Evolutionary conservation across 2,113 vertebrate genomes (phyloP).

Genomic region (Rhodinocichla rosea): DNA sequence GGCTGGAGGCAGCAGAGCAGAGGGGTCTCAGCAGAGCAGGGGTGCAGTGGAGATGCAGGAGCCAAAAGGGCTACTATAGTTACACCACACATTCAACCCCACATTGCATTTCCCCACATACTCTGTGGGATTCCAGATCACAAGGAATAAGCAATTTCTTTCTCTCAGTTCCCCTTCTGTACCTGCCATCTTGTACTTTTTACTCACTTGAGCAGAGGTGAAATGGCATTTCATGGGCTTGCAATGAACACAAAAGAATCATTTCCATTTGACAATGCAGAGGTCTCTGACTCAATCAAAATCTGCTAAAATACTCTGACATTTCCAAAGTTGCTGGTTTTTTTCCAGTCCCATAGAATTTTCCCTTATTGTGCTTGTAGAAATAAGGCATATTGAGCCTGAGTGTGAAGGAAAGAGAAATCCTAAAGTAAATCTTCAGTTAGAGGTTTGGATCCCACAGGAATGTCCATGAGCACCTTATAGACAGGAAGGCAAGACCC

Average conservation of each 20-base stretch:
- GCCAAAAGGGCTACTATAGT: background rate
- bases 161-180: background rate
- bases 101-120: background rate
- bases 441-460: background rate
- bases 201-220: background rate
- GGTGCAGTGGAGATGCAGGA: background rate
- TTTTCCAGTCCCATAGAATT: background rate
- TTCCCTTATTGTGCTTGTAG: background rate
- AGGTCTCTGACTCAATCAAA: background rate
- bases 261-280: background rate
- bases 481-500: background rate
- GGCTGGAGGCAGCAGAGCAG: background rate
- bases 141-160: background rate
- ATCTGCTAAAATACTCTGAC: background rate
- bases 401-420: background rate
- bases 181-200: background rate
- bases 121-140: background rate
- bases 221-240: background rate
- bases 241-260: background rate
- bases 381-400: background rate
- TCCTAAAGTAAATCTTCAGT: background rate
- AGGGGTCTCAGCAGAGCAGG: background rate
- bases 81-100: background rate
- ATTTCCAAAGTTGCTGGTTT: background rate
- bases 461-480: background rate